A percentile compares a stretch with the other conserved stretches of the same genome.
phyloP scores from a whole-genome alignment of 2,888 invertebrate genomes.

The Chrysodeixis includens region DNA sequence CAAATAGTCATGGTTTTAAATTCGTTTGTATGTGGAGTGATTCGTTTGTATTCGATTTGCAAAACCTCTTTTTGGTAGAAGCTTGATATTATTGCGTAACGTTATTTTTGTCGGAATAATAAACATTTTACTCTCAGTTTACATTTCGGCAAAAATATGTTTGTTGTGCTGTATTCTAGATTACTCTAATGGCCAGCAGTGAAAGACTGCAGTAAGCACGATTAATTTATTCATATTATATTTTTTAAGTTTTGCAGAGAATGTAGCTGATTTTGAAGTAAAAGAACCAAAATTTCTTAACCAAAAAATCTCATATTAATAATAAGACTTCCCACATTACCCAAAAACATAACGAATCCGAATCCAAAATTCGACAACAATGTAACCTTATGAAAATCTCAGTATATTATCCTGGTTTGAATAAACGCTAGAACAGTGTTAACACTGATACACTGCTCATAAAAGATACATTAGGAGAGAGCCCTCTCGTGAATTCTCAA shows the following conservation, averaged over 20 bases:
- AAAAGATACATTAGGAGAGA: constrained; percentile 6
- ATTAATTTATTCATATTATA: no score
- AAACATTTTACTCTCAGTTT: not conserved
- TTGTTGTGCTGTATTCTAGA: no score
- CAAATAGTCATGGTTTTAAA: not conserved
- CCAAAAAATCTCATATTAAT: not conserved
- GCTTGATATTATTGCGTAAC: no score
- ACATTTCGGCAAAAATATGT: no score
- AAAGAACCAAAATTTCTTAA: not conserved
- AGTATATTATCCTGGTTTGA: not conserved
- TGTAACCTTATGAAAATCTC: not conserved
- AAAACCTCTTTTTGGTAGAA: no score
- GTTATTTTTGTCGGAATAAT: no score
- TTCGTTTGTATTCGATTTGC: no score
- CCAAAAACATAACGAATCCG: not conserved
- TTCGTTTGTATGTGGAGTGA: not conserved
- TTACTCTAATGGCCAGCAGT: no score
- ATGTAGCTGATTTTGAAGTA: not conserved
- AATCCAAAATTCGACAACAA: not conserved
- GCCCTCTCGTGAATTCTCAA: constrained; percentile 3
- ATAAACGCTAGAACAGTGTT: constrained; percentile 5
- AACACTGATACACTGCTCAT: constrained; percentile 8
- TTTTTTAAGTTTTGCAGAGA: no score
- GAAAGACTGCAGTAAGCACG: no score
- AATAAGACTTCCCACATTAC: not conserved